A percentile compares a stretch with the other conserved stretches of the same genome.
Conservation (phyloP, 1,140 invertebrate species). For the Formica selysi region DNA sequence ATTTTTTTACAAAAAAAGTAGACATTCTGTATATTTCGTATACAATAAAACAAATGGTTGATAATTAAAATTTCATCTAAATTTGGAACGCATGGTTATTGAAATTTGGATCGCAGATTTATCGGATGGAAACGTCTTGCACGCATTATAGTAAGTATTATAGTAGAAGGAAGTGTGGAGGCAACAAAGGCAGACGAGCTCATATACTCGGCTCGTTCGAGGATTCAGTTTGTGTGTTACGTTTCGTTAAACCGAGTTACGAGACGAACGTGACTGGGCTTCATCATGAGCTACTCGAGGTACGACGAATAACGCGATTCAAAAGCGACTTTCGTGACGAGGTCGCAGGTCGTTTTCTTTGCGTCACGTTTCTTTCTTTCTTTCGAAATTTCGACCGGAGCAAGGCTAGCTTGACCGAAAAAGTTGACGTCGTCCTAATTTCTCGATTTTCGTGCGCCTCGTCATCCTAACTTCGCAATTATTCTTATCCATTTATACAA, state of each 20-base stretch:
- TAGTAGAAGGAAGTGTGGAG: constrained; percentile 4
- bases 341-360: constrained; percentile 61
- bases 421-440: background rate
- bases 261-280: constrained; percentile 80
- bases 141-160: background rate
- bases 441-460: constrained; percentile 23
- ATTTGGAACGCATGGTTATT: background rate
- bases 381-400: constrained; percentile 34
- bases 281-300: constrained; percentile 72
- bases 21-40: too few relatives aligned
- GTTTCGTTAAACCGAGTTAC: constrained; percentile 83
- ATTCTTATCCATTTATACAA: constrained; percentile 3
- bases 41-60: background rate
- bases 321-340: constrained; percentile 56
- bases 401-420: background rate
- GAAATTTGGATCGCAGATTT: constrained; percentile 21
- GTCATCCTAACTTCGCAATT: background rate
- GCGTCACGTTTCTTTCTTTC: constrained; percentile 39
- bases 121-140: background rate
- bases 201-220: constrained; percentile 70
- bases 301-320: constrained; percentile 69
- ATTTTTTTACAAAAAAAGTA: too few relatives aligned
- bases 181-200: constrained; percentile 33
- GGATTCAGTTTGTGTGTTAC: constrained; percentile 81
- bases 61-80: background rate